These are phyloP conservation scores for Globodera rostochiensis DNA, from an alignment of 1,140 invertebrate genomes.

Conservation along the genomic window DNA sequence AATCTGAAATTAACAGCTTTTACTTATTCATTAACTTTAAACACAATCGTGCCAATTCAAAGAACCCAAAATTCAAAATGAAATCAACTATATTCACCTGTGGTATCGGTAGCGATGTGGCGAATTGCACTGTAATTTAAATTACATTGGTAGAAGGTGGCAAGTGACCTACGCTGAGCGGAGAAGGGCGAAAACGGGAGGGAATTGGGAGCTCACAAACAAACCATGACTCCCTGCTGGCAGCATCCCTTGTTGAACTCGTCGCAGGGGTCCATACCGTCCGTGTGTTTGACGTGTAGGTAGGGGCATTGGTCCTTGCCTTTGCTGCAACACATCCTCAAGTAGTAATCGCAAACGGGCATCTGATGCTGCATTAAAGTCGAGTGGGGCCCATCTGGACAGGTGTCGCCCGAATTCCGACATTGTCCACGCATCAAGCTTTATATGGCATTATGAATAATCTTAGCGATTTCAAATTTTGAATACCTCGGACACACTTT, in stretches of 20 bases:
- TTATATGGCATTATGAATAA: not conserved
- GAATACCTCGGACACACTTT: conserved; percentile 36
- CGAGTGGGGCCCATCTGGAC: conserved; percentile 38
- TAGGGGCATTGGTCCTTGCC: conserved; percentile 42
- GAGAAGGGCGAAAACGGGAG: not conserved
- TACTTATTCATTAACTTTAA: too few species aligned
- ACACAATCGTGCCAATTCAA: too few species aligned
- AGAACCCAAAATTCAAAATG: too few species aligned
- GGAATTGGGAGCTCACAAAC: conserved; percentile 20
- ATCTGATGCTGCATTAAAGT: conserved; percentile 39
- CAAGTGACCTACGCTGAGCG: not conserved
- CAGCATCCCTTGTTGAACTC: conserved; percentile 48
- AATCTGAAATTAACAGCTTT: too few species aligned
- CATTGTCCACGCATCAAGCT: conserved; percentile 46
- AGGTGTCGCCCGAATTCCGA: conserved; percentile 45
- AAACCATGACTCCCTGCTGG: conserved; percentile 43
- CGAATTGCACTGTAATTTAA: conserved; percentile 40
- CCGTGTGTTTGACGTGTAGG: conserved; percentile 53
- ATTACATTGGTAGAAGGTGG: not conserved
- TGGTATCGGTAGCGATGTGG: conserved; percentile 47
- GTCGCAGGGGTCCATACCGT: conserved; percentile 31
- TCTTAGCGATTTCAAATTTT: conserved; percentile 27
- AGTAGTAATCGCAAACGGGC: conserved; percentile 50
- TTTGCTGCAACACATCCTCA: conserved; percentile 36
- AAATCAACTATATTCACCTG: not conserved